Conservation (phyloP, 2,888 invertebrate genomes). For the Eupithecia abbreviata region DNA sequence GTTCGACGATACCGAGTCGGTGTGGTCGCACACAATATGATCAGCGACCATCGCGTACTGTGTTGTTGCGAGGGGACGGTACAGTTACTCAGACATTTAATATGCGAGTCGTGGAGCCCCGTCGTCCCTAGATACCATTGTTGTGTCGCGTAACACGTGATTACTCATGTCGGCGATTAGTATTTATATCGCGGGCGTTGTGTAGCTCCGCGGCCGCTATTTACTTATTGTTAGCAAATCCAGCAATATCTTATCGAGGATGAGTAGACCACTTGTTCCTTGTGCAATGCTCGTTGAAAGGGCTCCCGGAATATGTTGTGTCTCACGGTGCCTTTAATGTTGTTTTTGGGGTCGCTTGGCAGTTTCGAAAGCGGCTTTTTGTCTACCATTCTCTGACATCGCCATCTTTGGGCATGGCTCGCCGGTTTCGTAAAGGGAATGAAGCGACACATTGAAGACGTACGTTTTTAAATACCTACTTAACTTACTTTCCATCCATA, state of each 20-base stretch:
- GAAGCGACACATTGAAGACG: slow-evolving; percentile 30
- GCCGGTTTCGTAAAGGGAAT: slow-evolving; percentile 36
- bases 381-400: slow-evolving; percentile 45
- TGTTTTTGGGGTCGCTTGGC: slow-evolving; percentile 33
- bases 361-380: slow-evolving; percentile 55
- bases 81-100: slow-evolving; percentile 21
- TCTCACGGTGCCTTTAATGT: slow-evolving; percentile 36
- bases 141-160: slow-evolving; percentile 29
- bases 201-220: not conserved
- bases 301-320: slow-evolving; percentile 26
- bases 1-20: not conserved
- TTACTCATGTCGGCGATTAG: slow-evolving; percentile 20
- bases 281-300: not conserved
- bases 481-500: not conserved
- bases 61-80: slow-evolving; percentile 22
- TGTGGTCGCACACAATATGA: not conserved
- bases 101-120: slow-evolving; percentile 27
- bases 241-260: slow-evolving; percentile 6
- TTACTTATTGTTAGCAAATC: not conserved
- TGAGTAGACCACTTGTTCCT: not conserved
- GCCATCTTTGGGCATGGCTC: slow-evolving; percentile 49
- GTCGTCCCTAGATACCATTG: slow-evolving; percentile 30
- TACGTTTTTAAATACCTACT: slow-evolving; percentile 31
- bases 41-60: not conserved
- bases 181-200: not conserved